These are phyloP conservation scores for Himalopsyche kuldschensis DNA, from an alignment of 2,888 invertebrate species.

Conservation along the genomic window DNA sequence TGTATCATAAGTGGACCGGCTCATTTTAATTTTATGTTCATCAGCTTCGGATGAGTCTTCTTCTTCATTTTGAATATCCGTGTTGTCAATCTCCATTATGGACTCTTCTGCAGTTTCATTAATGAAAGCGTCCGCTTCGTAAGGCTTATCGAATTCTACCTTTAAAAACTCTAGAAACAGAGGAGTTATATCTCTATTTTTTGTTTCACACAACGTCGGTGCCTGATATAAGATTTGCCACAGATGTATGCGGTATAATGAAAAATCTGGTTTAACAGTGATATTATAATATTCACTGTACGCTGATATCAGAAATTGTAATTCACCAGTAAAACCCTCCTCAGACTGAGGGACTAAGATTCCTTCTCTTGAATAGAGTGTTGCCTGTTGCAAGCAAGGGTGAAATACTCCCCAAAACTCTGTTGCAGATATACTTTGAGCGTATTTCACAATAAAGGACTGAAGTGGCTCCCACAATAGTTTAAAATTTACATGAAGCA, in stretches of 20 bases:
- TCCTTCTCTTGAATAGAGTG: constrained; percentile 52
- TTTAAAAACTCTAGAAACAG: constrained; percentile 81
- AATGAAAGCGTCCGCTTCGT: constrained; percentile 49
- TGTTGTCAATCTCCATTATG: constrained; percentile 64
- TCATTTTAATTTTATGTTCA: constrained; percentile 47
- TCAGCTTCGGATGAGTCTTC: constrained; percentile 48
- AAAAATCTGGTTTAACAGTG: constrained; percentile 67
- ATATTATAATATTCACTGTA: constrained; percentile 52
- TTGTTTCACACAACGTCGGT: constrained; percentile 74
- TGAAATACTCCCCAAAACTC: constrained; percentile 76
- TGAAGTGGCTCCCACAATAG: constrained; percentile 84
- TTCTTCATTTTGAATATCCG: constrained; percentile 52
- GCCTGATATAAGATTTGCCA: constrained; percentile 78
- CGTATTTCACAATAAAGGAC: constrained; percentile 75
- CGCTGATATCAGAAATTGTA: constrained; percentile 47
- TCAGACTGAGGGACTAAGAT: constrained; percentile 49
- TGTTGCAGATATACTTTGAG: constrained; percentile 61
- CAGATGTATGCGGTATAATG: constrained; percentile 77
- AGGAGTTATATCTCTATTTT: constrained; percentile 77
- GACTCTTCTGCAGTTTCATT: constrained; percentile 39
- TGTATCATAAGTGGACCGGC: constrained; percentile 55
- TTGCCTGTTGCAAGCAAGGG: constrained; percentile 60
- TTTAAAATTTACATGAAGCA: constrained; percentile 84
- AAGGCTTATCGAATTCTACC: constrained; percentile 57
- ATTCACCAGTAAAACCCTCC: constrained; percentile 48